These are phyloP conservation scores for Lepilemur ruficaudatus DNA, from an alignment of 2,797 vertebrate genomes.

Conservation along the genomic window DNA sequence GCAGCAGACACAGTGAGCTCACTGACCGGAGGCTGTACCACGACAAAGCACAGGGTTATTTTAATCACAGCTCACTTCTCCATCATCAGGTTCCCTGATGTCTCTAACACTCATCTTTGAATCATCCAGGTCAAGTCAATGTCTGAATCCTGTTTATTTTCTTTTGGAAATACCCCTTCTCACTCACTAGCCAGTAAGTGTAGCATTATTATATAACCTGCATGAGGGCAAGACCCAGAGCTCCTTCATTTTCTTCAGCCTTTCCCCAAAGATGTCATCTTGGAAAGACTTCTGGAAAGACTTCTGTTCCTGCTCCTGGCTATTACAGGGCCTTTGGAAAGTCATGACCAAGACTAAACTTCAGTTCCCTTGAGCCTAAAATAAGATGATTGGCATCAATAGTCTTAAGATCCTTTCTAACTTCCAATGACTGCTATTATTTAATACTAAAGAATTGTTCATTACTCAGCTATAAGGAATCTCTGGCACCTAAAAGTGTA, in stretches of 20 bases:
- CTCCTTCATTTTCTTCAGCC: background rate
- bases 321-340: background rate
- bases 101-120: constrained; percentile 41
- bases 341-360: background rate
- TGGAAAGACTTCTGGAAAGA: background rate
- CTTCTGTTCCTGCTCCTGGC: background rate
- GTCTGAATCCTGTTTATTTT: background rate
- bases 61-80: background rate
- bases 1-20: background rate
- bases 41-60: background rate
- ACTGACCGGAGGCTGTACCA: background rate
- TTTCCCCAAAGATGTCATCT: background rate
- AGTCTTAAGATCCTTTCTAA: background rate
- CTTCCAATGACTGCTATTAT: background rate
- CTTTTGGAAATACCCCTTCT: background rate
- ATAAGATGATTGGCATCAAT: background rate
- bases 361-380: constrained; percentile 13
- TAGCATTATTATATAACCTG: background rate
- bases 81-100: background rate
- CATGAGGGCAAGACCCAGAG: background rate
- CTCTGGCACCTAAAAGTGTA: constrained; percentile 14
- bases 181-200: background rate
- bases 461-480: constrained; percentile 49
- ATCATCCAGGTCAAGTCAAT: background rate
- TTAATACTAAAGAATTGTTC: constrained; percentile 28